Percentiles rank a stretch among this genome's conserved stretches.
Evolutionary conservation across 2,888 invertebrate species (phyloP).

Genomic region (Ferdinandea cuprea): DNA sequence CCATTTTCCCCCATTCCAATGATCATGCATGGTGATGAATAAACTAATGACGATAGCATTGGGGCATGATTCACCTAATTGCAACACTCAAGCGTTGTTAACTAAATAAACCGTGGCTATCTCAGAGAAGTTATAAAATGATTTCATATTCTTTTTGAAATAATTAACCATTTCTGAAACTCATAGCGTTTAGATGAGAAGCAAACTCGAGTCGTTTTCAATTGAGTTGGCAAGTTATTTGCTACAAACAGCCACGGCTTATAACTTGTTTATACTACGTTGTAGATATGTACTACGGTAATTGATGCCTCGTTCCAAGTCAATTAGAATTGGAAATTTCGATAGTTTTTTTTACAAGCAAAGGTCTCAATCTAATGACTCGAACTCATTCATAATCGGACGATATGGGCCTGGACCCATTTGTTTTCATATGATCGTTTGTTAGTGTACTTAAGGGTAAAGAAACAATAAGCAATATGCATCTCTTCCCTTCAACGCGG

Average conservation of each 20-base stretch:
- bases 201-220: slow-evolving; percentile 21
- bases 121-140: slow-evolving; percentile 17
- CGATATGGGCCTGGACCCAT: no score
- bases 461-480: slow-evolving; percentile 23
- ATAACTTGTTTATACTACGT: slow-evolving; percentile 15
- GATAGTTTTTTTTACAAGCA: neutral
- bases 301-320: slow-evolving; percentile 36
- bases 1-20: neutral
- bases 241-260: neutral
- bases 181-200: slow-evolving; percentile 2
- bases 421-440: slow-evolving; percentile 1
- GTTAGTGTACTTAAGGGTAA: slow-evolving; percentile 14
- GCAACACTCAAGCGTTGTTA: slow-evolving; percentile 16
- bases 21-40: slow-evolving; percentile 27
- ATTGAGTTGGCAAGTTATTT: slow-evolving; percentile 25
- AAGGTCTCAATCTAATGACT: neutral
- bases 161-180: slow-evolving; percentile 23
- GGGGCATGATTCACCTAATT: slow-evolving; percentile 59
- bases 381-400: no score
- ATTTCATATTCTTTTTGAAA: slow-evolving; percentile 30
- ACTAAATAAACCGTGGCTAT: slow-evolving; percentile 23
- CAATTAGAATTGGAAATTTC: slow-evolving; percentile 2
- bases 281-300: slow-evolving; percentile 2
- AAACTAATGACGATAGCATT: slow-evolving; percentile 31
- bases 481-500: slow-evolving; percentile 31